phyloP scores from a whole-genome alignment of 2,113 vertebrate species.

The Hepsetus odoe region DNA sequence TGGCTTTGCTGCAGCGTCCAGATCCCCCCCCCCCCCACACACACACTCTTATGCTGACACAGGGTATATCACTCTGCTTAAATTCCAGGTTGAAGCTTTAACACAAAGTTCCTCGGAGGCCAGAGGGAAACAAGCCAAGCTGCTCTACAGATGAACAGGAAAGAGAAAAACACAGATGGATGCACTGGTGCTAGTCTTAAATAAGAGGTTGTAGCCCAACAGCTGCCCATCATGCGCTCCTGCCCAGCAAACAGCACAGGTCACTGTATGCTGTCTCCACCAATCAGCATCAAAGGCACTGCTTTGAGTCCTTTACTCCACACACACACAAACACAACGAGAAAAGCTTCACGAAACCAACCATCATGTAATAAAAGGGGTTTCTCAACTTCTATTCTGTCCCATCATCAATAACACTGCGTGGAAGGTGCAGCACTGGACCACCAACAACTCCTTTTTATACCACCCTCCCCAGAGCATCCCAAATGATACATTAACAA shows the following conservation, averaged over 20 bases:
- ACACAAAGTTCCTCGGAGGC: background rate
- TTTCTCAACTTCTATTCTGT: background rate
- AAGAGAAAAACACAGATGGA: background rate
- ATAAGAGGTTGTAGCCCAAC: constrained; percentile 19
- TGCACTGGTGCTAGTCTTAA: background rate
- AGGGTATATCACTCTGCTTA: too few species aligned
- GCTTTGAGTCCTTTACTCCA: background rate
- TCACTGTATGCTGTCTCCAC: constrained; percentile 19
- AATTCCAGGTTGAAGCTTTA: background rate
- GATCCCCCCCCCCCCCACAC: too few species aligned
- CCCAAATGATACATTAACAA: background rate
- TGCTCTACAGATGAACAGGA: too few species aligned
- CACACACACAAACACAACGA: background rate
- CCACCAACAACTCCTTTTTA: background rate
- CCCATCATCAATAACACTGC: background rate
- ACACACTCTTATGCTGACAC: background rate
- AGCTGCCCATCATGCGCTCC: constrained; percentile 7
- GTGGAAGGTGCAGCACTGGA: background rate
- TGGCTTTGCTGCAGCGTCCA: too few species aligned
- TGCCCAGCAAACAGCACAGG: background rate
- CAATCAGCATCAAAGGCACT: constrained; percentile 17
- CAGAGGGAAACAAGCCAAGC: too few species aligned
- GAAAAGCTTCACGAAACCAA: constrained; percentile 3
- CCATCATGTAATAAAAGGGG: background rate
- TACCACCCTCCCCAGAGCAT: background rate